Evolutionary conservation across 2,797 vertebrate genomes (phyloP).

Genomic region (Rhynchotus rufescens): DNA sequence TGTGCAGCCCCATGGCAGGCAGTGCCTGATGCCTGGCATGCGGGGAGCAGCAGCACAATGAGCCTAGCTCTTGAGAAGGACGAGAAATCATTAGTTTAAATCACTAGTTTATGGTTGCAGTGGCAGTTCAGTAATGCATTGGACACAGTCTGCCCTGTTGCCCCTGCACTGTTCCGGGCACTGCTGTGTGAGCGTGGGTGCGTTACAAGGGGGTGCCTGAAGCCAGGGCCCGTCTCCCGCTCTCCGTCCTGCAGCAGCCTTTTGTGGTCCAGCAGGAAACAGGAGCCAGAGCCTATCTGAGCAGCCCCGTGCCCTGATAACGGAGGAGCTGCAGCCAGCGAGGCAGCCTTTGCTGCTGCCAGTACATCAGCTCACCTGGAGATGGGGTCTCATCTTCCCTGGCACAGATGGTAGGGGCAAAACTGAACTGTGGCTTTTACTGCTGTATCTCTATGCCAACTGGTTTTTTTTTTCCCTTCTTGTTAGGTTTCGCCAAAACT

Average conservation of each 20-base stretch:
- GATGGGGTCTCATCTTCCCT: background rate
- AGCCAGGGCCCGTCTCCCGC: background rate
- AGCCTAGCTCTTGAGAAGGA: background rate
- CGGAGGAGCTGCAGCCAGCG: background rate
- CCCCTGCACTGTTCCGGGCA: background rate
- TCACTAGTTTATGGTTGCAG: background rate
- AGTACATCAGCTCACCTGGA: background rate
- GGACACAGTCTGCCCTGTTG: background rate
- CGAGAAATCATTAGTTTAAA: background rate
- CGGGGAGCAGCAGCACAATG: background rate
- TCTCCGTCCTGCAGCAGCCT: background rate
- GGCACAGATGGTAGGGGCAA: background rate
- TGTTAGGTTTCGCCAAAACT: slow-evolving; percentile 90
- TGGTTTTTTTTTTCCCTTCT: slow-evolving; percentile 1
- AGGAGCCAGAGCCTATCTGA: background rate
- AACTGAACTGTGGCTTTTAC: background rate
- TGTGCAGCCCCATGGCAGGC: background rate
- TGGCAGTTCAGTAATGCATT: background rate
- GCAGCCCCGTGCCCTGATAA: too few species aligned
- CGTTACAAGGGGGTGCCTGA: background rate
- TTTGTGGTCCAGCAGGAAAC: background rate
- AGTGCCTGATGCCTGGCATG: background rate
- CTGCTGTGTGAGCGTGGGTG: background rate
- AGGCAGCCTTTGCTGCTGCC: background rate
- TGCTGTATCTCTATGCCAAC: background rate